A percentile compares a stretch with the other conserved stretches of the same genome.
phyloP scores from a whole-genome alignment of 2,113 vertebrate genomes.

The Dipodomys merriami region DNA sequence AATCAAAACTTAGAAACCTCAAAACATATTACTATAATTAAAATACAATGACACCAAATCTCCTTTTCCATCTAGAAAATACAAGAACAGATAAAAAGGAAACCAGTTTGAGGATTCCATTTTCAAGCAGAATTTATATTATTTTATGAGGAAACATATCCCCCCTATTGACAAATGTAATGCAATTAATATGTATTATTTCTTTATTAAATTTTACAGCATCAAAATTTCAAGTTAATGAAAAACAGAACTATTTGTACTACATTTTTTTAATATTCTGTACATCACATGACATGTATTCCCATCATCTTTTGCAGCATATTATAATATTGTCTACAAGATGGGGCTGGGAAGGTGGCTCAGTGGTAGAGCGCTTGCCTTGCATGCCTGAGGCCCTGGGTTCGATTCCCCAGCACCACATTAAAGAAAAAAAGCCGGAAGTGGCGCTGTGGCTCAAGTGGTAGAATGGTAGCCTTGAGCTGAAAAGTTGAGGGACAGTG shows the following conservation, averaged over 20 bases:
- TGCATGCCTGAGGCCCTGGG: too few relatives aligned
- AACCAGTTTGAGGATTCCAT: background rate
- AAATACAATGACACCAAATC: constrained; percentile 20
- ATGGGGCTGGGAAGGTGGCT: background rate
- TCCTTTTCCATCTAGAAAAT: constrained; percentile 41
- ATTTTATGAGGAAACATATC: background rate
- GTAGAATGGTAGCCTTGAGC: too few relatives aligned
- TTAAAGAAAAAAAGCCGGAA: too few relatives aligned
- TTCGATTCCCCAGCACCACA: too few relatives aligned
- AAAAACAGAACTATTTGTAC: constrained; percentile 15
- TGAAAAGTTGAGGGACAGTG: too few relatives aligned
- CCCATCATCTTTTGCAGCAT: background rate
- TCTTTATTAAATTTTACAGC: background rate
- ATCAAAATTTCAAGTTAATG: constrained; percentile 9
- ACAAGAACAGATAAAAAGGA: background rate
- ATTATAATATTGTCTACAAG: background rate
- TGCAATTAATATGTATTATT: background rate
- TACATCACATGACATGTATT: background rate
- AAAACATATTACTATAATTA: constrained; percentile 29
- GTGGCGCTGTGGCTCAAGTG: too few relatives aligned
- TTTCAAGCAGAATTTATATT: constrained; percentile 29
- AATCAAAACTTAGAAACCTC: constrained; percentile 51
- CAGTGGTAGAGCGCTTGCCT: too few relatives aligned
- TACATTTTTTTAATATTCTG: constrained; percentile 10
- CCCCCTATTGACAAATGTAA: background rate